phyloP scores from a whole-genome alignment of 2,797 vertebrate species.

The Melanotaenia trifasciata region DNA sequence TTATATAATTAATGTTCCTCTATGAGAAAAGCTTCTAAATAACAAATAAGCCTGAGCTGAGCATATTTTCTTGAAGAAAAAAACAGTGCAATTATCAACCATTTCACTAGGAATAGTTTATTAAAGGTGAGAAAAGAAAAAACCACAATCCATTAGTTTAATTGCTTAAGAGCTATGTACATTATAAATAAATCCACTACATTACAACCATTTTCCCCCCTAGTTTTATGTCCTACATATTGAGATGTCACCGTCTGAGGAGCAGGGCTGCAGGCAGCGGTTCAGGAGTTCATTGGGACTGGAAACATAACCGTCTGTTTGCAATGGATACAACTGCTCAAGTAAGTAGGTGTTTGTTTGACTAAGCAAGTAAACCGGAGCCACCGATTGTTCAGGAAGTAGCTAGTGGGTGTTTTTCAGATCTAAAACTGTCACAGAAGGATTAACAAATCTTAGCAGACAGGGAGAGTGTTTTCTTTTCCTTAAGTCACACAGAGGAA shows the following conservation, averaged over 20 bases:
- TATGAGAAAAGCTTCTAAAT: neutral
- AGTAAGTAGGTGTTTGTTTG: conserved; percentile 16
- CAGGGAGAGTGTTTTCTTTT: neutral
- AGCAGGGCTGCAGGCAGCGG: conserved; percentile 21
- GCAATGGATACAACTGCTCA: conserved; percentile 51
- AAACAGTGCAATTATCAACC: conserved; percentile 24
- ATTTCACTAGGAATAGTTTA: conserved; percentile 86
- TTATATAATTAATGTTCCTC: neutral
- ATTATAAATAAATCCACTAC: conserved; percentile 87
- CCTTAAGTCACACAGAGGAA: conserved; percentile 6
- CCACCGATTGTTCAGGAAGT: conserved; percentile 37
- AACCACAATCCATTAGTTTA: conserved; percentile 77
- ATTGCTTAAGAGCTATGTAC: conserved; percentile 84
- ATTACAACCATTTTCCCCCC: conserved; percentile 73
- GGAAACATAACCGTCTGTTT: conserved; percentile 37
- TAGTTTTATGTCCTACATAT: conserved; percentile 69
- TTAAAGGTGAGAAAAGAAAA: conserved; percentile 85
- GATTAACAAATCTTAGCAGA: conserved; percentile 11
- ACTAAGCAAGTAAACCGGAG: conserved; percentile 19
- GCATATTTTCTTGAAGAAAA: neutral
- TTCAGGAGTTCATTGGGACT: conserved; percentile 28
- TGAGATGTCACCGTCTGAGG: conserved; percentile 60
- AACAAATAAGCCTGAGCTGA: neutral
- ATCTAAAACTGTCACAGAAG: conserved; percentile 33
- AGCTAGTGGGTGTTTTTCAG: conserved; percentile 46